Evolutionary conservation across 2,113 vertebrate genomes (phyloP), one percentile per base, ranked within the genome.

Genomic region (Poecile atricapillus): DNA sequence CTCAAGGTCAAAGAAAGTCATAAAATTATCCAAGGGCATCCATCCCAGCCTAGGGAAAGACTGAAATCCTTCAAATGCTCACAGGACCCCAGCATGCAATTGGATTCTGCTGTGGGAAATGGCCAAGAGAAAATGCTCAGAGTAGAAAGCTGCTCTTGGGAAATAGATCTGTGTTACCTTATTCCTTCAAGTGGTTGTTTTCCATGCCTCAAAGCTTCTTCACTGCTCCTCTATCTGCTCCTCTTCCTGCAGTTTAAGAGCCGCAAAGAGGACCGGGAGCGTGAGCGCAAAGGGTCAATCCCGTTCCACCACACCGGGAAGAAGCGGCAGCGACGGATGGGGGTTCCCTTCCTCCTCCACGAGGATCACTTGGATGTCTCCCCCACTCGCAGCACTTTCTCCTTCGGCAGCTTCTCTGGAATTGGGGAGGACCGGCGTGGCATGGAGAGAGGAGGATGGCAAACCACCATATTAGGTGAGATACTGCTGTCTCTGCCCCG

Each of bases 291-390:
- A 81, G 99, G 99, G 21, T 99, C 99, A 13, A 99, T 99, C 55
- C 99, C 99, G 0, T 99, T 98, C 97, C 99, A 99, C 85, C 98
- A 99, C 58, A 93, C 98, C 0, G 99, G 99, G 18, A 99, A 99
- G 98, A 99, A 99, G 95, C 98, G 99, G 0, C 99, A 99, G 16
- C 98, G 99, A 1, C 98, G 99, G 11, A 99, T 99, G 98, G 99
- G 99, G 0, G 98, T 99, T 14, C 99, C 99, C 2, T 99, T 99
- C 97, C 98, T 99, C 39, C 98, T 99, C 33, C 99, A 99, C 0
- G 99, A 99, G 43, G 99, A 99, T 75, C 99, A 99, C 91, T 92
- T 99, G 94, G 99, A 99, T 31, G 99, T 99, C 30, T 99, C 99
- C 0, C 99, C 99, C 13, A 99, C 99, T 10, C 99, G 99, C 53